phyloP scores from a whole-genome alignment of 2,888 invertebrate species.

The Keiferia lycopersicella region DNA sequence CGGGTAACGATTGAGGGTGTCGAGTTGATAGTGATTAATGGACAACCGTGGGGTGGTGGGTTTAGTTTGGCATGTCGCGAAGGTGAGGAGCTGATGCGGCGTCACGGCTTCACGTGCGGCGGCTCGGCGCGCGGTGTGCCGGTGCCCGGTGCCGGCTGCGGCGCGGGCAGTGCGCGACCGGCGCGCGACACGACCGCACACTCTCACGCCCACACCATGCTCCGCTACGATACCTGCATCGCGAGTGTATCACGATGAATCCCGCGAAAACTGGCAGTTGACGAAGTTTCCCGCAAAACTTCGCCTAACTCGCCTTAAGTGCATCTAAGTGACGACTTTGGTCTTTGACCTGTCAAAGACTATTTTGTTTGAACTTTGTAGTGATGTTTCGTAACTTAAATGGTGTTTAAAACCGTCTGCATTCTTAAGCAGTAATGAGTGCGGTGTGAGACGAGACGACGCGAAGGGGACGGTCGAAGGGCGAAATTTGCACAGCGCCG shows the following conservation, averaged over 20 bases:
- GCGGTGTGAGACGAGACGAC: slow-evolving; percentile 38
- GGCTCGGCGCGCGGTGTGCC: slow-evolving; percentile 35
- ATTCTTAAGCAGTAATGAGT: slow-evolving; percentile 46
- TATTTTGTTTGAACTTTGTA: slow-evolving; percentile 41
- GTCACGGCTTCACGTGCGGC: slow-evolving; percentile 36
- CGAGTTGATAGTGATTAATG: slow-evolving; percentile 28
- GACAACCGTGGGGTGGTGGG: slow-evolving; percentile 21
- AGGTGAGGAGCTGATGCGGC: slow-evolving; percentile 47
- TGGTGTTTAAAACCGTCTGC: slow-evolving; percentile 34
- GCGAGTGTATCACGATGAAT: slow-evolving; percentile 41
- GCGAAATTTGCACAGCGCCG: slow-evolving; percentile 50
- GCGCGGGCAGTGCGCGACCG: slow-evolving; percentile 69
- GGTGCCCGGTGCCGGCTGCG: slow-evolving; percentile 37
- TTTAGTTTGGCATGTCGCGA: slow-evolving; percentile 37
- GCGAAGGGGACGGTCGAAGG: slow-evolving; percentile 35
- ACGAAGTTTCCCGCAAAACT: slow-evolving; percentile 53
- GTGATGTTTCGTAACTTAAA: slow-evolving; percentile 29
- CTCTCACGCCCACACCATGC: slow-evolving; percentile 49
- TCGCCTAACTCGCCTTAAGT: slow-evolving; percentile 45
- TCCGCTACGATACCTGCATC: slow-evolving; percentile 38
- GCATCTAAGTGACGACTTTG: slow-evolving; percentile 45
- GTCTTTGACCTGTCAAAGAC: slow-evolving; percentile 51
- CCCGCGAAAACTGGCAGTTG: slow-evolving; percentile 55
- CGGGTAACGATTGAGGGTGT: slow-evolving; percentile 20
- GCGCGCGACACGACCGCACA: slow-evolving; percentile 71